Evolutionary conservation across 2,888 invertebrate genomes (phyloP).

Genomic region (Eupithecia exiguata): DNA sequence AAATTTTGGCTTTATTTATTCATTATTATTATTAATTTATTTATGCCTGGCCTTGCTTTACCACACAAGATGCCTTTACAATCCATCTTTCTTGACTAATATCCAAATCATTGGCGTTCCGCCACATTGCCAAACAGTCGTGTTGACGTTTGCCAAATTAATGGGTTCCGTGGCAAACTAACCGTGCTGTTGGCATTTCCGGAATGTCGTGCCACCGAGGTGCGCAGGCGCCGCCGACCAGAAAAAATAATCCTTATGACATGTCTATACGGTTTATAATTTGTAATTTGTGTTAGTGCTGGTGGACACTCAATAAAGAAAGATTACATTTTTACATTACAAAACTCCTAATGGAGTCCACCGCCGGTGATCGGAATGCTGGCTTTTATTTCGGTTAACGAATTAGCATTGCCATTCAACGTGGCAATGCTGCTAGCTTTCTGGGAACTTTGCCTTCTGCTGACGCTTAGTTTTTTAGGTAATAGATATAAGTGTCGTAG

Average conservation of each 20-base stretch:
- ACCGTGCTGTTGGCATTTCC: constrained; percentile 69
- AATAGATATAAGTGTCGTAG: no score
- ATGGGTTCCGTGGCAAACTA: constrained; percentile 63
- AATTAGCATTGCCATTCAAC: no score
- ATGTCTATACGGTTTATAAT: background rate
- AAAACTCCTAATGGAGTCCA: no score
- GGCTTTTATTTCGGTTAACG: no score
- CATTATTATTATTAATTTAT: no score
- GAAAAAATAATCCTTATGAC: constrained; percentile 30
- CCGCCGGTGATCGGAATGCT: no score
- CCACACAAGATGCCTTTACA: constrained; percentile 14
- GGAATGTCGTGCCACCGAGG: constrained; percentile 53
- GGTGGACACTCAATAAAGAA: no score
- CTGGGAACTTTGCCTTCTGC: no score
- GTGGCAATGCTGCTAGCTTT: no score
- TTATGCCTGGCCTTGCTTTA: background rate
- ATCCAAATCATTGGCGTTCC: constrained; percentile 56
- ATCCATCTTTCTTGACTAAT: constrained; percentile 37
- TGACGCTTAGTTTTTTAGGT: no score
- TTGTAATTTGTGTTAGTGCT: background rate
- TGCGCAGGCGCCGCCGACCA: constrained; percentile 52
- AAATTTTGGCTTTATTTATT: no score
- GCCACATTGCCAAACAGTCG: constrained; percentile 65
- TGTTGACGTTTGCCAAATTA: constrained; percentile 73
- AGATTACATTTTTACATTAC: no score